Evolutionary conservation across 2,888 invertebrate species (phyloP), one percentile per base, ranked within the genome.

Genomic region (Cheilosia scutellata): DNA sequence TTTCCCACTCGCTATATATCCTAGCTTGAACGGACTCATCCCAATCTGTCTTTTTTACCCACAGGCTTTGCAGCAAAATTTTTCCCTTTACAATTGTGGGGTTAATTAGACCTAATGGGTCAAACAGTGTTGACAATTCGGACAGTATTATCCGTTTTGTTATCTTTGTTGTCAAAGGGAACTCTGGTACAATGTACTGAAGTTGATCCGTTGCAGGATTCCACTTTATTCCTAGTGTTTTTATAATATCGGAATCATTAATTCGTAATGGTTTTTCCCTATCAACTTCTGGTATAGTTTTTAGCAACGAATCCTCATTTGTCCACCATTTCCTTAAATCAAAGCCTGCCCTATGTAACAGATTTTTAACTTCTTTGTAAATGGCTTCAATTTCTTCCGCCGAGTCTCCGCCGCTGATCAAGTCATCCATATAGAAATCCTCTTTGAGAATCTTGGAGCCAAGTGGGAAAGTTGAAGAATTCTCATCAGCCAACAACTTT

Each of bases 391-490:
- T 20, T 20, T 20, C 20, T 1, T 55, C 47, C 5, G 5, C 4
- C 6, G 47, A 49, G 11, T 58, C 47, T 42, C 51, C 68, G 7
- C 77, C 70, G 51, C 62, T 77, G 7, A 77, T 82, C 2, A 74
- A 49, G 27, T 87, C 77, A 31, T 87, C 82, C 74, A 82, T 33
- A 33, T 70, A 49, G 1, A 71, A 20, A 27, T 62, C 60, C 3
- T 42, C n/a, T 5, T n/a, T 27, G 7, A 62, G 1, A 27, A 5
- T 29, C n/a, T 2, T 29, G n/a, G 42, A 0, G 5, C 27, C 42
- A 1, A 44, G 5, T 6, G 60, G 29, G 20, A 42, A 60, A 1
- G 13, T 42, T 5, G 11, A 5, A 2, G 13, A 1, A 4, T 29
- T 7, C 5, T 27, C n/a, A 2, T 42, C 27, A 13, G 27, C 87